Conservation (phyloP, 2,888 invertebrate species). For the Clanis bilineata region DNA sequence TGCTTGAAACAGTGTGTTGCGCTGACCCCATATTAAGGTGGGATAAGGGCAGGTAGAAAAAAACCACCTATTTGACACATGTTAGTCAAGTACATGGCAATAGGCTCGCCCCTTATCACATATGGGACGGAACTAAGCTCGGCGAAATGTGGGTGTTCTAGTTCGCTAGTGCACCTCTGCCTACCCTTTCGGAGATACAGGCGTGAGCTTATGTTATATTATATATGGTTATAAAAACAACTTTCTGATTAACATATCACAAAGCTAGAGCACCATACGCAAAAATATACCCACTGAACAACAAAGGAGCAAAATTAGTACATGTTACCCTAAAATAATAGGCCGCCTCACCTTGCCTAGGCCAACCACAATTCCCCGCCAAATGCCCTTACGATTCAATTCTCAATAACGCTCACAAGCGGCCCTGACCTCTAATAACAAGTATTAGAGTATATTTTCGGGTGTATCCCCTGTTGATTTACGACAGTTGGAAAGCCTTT, state of each 20-base stretch:
- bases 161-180: too few relatives aligned
- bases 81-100: too few relatives aligned
- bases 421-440: slow-evolving; percentile 34
- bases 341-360: slow-evolving; percentile 51
- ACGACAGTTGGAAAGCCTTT: slow-evolving; percentile 59
- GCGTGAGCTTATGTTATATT: too few relatives aligned
- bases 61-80: too few relatives aligned
- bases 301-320: slow-evolving; percentile 58
- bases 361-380: slow-evolving; percentile 50
- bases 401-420: background rate
- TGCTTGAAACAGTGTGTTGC: too few relatives aligned
- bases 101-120: too few relatives aligned
- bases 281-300: slow-evolving; percentile 24
- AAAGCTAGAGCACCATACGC: slow-evolving; percentile 4
- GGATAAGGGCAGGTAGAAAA: too few relatives aligned
- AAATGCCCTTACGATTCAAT: slow-evolving; percentile 13
- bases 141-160: too few relatives aligned
- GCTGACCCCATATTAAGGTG: too few relatives aligned
- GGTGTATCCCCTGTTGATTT: slow-evolving; percentile 49
- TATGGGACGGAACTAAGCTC: too few relatives aligned
- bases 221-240: too few relatives aligned
- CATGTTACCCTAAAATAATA: slow-evolving; percentile 63
- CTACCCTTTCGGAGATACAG: too few relatives aligned
- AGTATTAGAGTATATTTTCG: slow-evolving; percentile 42
- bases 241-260: background rate